Evolutionary conservation across 1,140 invertebrate species (phyloP).

Genomic region (Pogonognathellus flavescens): DNA sequence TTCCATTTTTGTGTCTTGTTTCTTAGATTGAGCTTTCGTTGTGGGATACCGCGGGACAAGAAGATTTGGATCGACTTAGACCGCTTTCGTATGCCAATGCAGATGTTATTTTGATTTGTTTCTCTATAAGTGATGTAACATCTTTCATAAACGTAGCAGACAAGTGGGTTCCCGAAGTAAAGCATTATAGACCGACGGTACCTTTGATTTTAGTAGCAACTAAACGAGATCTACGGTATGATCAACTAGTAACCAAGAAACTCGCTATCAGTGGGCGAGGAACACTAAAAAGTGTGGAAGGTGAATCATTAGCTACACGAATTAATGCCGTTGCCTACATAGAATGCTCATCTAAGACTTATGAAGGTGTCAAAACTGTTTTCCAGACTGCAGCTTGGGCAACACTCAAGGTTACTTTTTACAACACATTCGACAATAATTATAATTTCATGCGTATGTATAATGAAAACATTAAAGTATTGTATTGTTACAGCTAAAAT

Average conservation of each 20-base stretch:
- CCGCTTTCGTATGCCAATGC: constrained; percentile 78
- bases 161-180: constrained; percentile 76
- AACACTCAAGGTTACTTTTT: constrained; percentile 70
- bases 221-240: constrained; percentile 73
- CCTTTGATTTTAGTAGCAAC: constrained; percentile 77
- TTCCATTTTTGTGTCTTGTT: not conserved
- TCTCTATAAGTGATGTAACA: constrained; percentile 74
- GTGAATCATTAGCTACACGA: constrained; percentile 74
- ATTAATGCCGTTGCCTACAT: constrained; percentile 74
- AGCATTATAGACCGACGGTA: constrained; percentile 77
- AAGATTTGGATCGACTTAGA: constrained; percentile 77
- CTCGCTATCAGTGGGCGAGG: not conserved
- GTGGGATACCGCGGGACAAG: constrained; percentile 79
- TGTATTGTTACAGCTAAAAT: no score
- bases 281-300: constrained; percentile 69
- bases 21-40: constrained; percentile 78
- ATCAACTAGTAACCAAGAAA: constrained; percentile 71
- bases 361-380: constrained; percentile 73
- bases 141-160: constrained; percentile 75
- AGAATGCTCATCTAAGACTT: constrained; percentile 75
- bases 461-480: no score
- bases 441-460: not conserved
- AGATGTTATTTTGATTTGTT: constrained; percentile 76
- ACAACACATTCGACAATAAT: not conserved
- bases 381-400: constrained; percentile 76